These are phyloP conservation scores for Branchipolynoe longqiensis DNA, from an alignment of 2,888 invertebrate species.

Conservation along the genomic window DNA sequence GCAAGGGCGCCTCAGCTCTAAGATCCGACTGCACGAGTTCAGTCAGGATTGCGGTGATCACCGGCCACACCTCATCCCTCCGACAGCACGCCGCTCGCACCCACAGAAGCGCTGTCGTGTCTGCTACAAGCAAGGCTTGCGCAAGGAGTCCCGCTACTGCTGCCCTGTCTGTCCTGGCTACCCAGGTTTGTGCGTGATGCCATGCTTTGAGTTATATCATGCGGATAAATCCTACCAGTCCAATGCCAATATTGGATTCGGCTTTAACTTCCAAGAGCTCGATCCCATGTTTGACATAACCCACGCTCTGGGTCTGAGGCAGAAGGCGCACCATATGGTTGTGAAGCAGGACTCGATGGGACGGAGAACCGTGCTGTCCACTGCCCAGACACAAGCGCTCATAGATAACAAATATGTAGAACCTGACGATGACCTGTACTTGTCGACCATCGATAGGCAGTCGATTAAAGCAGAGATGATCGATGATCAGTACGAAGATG, in stretches of 20 bases:
- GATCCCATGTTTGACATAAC: slow-evolving; percentile 11
- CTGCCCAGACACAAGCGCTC: background rate
- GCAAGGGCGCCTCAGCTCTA: background rate
- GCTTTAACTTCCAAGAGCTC: background rate
- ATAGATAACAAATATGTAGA: background rate
- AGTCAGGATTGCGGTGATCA: slow-evolving; percentile 19
- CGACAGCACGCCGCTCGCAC: slow-evolving; percentile 20
- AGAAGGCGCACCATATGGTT: background rate
- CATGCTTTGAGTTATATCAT: slow-evolving; percentile 58
- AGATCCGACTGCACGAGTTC: slow-evolving; percentile 15
- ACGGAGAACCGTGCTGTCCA: background rate
- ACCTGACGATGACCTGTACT: slow-evolving; percentile 11
- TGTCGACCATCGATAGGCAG: background rate
- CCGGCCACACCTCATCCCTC: slow-evolving; percentile 44
- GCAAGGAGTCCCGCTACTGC: slow-evolving; percentile 54
- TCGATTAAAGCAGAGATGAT: background rate
- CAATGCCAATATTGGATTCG: background rate
- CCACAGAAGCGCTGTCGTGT: slow-evolving; percentile 58
- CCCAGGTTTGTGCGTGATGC: slow-evolving; percentile 44
- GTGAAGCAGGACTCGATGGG: slow-evolving; percentile 16
- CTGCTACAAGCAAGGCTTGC: slow-evolving; percentile 58
- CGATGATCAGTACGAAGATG: background rate
- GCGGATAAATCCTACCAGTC: slow-evolving; percentile 29
- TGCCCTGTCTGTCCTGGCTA: slow-evolving; percentile 54
- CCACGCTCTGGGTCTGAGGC: background rate